Evolutionary conservation across 2,888 invertebrate genomes (phyloP).

Genomic region (Morpho helenor): DNA sequence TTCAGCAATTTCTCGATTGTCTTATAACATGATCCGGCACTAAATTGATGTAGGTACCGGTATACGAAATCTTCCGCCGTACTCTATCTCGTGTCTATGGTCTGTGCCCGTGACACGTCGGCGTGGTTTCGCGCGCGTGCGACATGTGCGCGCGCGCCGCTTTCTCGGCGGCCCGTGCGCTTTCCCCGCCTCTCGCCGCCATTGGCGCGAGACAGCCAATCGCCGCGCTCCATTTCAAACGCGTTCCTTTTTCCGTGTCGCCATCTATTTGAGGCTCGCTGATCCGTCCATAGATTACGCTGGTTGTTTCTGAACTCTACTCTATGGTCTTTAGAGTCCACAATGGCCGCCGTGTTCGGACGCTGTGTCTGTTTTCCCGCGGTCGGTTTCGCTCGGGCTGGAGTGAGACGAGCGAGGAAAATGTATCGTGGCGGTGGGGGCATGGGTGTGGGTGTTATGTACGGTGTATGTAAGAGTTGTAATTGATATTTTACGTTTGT

Average conservation of each 20-base stretch:
- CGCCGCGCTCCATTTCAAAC: slow-evolving; percentile 73
- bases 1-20: no score
- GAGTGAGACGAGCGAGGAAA: slow-evolving; percentile 62
- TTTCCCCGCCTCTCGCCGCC: slow-evolving; percentile 57
- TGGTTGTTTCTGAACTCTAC: slow-evolving; percentile 35
- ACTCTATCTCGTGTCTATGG: neutral
- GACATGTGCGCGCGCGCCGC: slow-evolving; percentile 42
- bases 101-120: slow-evolving; percentile 28
- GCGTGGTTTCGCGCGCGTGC: slow-evolving; percentile 21
- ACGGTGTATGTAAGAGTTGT: slow-evolving; percentile 40
- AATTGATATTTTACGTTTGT: slow-evolving; percentile 66
- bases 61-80: no score
- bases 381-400: slow-evolving; percentile 71
- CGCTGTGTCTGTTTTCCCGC: slow-evolving; percentile 65
- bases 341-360: slow-evolving; percentile 11
- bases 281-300: slow-evolving; percentile 46
- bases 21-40: no score
- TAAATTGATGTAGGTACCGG: no score
- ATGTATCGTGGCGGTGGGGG: slow-evolving; percentile 35
- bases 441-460: slow-evolving; percentile 36
- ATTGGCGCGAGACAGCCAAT: slow-evolving; percentile 71
- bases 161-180: slow-evolving; percentile 38
- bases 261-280: slow-evolving; percentile 74
- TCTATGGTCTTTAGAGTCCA: slow-evolving; percentile 3
- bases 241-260: slow-evolving; percentile 73